Percentiles rank a stretch among this genome's conserved stretches.
These are phyloP conservation scores for Natator depressus DNA, from an alignment of 2,113 vertebrate genomes.

Conservation along the genomic window DNA sequence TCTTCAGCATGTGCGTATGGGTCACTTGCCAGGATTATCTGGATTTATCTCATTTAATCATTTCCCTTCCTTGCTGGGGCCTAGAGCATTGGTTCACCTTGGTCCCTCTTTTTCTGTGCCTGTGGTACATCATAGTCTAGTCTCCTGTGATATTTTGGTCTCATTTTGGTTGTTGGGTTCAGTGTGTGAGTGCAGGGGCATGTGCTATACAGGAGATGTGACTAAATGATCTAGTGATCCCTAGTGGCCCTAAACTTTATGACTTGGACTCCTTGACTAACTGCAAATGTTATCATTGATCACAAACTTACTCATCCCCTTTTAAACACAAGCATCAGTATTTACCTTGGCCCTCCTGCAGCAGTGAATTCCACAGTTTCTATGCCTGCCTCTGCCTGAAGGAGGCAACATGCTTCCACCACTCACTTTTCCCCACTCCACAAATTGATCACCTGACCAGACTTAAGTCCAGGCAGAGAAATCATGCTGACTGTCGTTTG, in stretches of 20 bases:
- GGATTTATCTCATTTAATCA: background rate
- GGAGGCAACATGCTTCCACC: background rate
- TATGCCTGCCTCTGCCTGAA: background rate
- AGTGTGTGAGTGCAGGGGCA: background rate
- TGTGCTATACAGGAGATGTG: background rate
- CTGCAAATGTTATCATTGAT: background rate
- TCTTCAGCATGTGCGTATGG: background rate
- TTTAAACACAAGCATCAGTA: background rate
- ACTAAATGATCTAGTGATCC: background rate
- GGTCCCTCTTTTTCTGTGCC: too few species aligned
- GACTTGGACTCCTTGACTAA: background rate
- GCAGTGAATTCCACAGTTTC: background rate
- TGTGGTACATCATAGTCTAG: too few species aligned
- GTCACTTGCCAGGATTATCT: background rate
- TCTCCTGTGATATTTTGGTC: too few species aligned
- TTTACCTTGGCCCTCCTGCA: background rate
- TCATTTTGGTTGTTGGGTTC: background rate
- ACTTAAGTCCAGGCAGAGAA: background rate
- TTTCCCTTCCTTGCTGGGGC: background rate
- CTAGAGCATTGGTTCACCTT: too few species aligned
- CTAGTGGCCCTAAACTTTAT: background rate
- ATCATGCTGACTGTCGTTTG: background rate
- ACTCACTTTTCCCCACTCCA: background rate
- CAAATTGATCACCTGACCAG: background rate
- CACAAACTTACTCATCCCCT: rapidly evolving